Evolutionary conservation across 2,888 invertebrate species (phyloP).

Genomic region (Drosophila picticornis): DNA sequence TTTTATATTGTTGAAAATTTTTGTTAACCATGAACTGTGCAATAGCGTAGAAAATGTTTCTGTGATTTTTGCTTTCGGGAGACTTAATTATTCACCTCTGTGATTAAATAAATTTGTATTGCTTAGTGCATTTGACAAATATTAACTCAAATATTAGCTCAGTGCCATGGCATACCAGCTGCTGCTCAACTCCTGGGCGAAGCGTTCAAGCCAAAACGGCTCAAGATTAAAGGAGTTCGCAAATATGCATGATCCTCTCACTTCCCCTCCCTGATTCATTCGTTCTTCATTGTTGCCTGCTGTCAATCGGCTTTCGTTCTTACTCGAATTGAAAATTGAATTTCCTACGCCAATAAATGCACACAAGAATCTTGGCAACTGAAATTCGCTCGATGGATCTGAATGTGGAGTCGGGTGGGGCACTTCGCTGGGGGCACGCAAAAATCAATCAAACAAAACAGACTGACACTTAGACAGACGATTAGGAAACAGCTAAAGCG

Average conservation of each 20-base stretch:
- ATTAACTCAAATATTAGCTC: background rate
- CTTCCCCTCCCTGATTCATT: background rate
- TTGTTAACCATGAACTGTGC: background rate
- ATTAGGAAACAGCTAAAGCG: constrained; percentile 60
- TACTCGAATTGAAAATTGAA: constrained; percentile 61
- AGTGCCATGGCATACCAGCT: background rate
- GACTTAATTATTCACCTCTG: background rate
- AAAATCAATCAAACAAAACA: constrained; percentile 78
- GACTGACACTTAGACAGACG: constrained; percentile 79
- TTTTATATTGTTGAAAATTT: background rate
- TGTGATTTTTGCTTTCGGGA: too few relatives aligned
- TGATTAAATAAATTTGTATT: background rate
- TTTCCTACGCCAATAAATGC: constrained; percentile 69
- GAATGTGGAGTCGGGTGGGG: constrained; percentile 5
- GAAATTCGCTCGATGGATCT: constrained; percentile 1
- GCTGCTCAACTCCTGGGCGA: background rate
- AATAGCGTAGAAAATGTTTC: background rate
- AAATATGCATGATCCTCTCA: constrained; percentile 38
- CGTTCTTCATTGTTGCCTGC: constrained; percentile 41
- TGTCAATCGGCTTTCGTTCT: constrained; percentile 54
- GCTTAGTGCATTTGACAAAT: background rate
- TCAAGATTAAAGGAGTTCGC: constrained; percentile 31
- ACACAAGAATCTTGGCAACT: constrained; percentile 40
- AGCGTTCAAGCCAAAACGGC: constrained; percentile 9
- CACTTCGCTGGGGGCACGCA: constrained; percentile 29